phyloP scores from a whole-genome alignment of 2,113 vertebrate genomes.

The Rhodinocichla rosea region DNA sequence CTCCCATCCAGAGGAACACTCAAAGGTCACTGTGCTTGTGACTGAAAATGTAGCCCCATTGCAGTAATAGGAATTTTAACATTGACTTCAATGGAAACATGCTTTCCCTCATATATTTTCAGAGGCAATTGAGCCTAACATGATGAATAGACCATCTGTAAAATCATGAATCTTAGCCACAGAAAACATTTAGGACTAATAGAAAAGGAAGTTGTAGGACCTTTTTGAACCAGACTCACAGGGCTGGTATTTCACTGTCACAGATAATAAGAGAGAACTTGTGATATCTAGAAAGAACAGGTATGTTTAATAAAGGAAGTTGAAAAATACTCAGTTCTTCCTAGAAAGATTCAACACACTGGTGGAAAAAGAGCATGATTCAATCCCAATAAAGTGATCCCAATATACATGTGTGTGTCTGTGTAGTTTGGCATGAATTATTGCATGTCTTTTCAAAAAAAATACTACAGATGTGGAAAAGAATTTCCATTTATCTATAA shows the following conservation, averaged over 20 bases:
- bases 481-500: not conserved
- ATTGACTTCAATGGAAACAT: conserved; percentile 30
- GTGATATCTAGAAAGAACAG: not conserved
- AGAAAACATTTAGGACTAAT: conserved; percentile 34
- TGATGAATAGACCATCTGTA: conserved; percentile 57
- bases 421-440: not conserved
- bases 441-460: not conserved
- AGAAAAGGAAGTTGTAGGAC: not conserved
- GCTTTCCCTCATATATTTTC: conserved; percentile 1
- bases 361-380: not conserved
- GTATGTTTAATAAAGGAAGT: not conserved
- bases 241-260: not conserved
- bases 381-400: not conserved
- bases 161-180: conserved; percentile 31
- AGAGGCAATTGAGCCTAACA: conserved; percentile 32
- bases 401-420: not conserved
- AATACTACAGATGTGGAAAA: not conserved
- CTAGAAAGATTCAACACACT: not conserved
- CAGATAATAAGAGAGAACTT: not conserved
- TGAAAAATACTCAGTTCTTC: not conserved
- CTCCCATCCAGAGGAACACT: not conserved
- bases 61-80: not conserved
- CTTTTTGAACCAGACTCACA: not conserved
- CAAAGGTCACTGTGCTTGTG: not conserved
- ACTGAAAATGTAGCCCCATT: not conserved